phyloP scores from a whole-genome alignment of 2,797 vertebrate species.

The Hipposideros larvatus region DNA sequence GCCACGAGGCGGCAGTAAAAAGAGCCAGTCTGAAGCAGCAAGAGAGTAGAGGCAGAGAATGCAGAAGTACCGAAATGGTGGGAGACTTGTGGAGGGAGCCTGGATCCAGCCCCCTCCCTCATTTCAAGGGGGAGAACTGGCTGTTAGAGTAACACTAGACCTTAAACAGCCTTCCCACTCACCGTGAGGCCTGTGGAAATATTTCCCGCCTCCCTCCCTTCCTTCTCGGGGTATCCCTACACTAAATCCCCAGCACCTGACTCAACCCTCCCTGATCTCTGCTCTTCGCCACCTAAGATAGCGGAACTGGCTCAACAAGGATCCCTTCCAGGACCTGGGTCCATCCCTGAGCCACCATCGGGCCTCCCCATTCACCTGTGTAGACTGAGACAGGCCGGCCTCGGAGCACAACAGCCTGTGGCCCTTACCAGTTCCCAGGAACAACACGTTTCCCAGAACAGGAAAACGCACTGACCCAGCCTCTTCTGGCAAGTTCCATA shows the following conservation, averaged over 20 bases:
- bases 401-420: not conserved
- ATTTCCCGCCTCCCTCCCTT: not conserved
- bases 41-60: not conserved
- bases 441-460: not conserved
- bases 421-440: not conserved
- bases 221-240: not conserved
- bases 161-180: not conserved
- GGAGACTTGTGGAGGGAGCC: not conserved
- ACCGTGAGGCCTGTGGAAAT: not conserved
- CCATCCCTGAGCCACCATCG: not conserved
- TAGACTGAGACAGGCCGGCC: not conserved
- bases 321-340: not conserved
- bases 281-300: not conserved
- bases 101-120: not conserved
- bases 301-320: not conserved
- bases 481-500: not conserved
- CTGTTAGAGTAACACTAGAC: not conserved
- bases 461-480: not conserved
- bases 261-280: not conserved
- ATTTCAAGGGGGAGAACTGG: not conserved
- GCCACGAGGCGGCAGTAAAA: not conserved
- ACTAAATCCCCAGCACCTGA: not conserved
- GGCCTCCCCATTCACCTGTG: not conserved
- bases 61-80: accelerated
- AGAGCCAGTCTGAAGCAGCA: too few species aligned